A percentile compares a stretch with the other conserved stretches of the same genome.
These are phyloP conservation scores for Amphimedon queenslandica DNA, from an alignment of 37 sponge, comb jelly and placozoan species.

Conservation along the genomic window DNA sequence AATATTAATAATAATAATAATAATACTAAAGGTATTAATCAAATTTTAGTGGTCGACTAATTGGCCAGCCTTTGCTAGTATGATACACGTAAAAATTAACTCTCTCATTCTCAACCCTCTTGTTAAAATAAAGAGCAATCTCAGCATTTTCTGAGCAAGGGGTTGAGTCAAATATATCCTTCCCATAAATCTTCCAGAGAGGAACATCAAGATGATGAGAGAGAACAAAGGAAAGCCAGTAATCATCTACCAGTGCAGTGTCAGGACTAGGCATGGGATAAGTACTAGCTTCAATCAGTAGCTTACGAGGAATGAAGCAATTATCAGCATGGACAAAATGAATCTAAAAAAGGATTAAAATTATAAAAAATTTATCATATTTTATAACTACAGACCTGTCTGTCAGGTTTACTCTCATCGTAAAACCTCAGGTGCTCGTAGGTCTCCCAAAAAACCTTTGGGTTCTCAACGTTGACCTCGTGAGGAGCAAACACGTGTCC, in stretches of 20 bases:
- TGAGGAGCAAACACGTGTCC: slow-evolving; percentile 51
- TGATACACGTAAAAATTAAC: slow-evolving; percentile 65
- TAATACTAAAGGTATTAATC: not conserved
- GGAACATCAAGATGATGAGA: slow-evolving; percentile 52
- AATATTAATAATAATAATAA: not conserved
- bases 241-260: slow-evolving; percentile 59
- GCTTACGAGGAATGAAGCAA: slow-evolving; percentile 35
- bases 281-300: slow-evolving; percentile 21
- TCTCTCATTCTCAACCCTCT: slow-evolving; percentile 32
- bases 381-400: too few relatives aligned
- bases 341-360: slow-evolving; percentile 5
- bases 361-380: too few relatives aligned
- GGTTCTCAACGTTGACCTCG: slow-evolving; percentile 34
- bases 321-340: slow-evolving; percentile 68
- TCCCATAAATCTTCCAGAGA: slow-evolving; percentile 46
- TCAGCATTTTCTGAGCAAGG: slow-evolving; percentile 25
- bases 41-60: slow-evolving; percentile 20
- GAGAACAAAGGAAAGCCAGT: slow-evolving; percentile 64
- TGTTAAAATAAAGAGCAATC: slow-evolving; percentile 53
- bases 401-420: slow-evolving; percentile 16
- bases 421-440: slow-evolving; percentile 15
- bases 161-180: slow-evolving; percentile 29
- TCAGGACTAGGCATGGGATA: slow-evolving; percentile 48
- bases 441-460: slow-evolving; percentile 40
- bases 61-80: slow-evolving; percentile 52